phyloP scores from a whole-genome alignment of 2,888 invertebrate genomes.

The Plagiodera versicolora region DNA sequence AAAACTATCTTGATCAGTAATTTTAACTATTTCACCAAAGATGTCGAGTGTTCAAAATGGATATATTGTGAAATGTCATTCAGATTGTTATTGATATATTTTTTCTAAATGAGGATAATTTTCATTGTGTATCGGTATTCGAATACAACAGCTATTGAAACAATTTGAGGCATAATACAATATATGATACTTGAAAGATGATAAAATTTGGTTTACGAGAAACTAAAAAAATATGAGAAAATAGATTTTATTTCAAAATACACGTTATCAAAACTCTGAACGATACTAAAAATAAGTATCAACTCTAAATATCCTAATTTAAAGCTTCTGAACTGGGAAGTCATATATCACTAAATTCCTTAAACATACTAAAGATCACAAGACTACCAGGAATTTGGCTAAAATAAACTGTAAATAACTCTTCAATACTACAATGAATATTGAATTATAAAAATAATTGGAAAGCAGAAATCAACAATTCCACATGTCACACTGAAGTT shows the following conservation, averaged over 20 bases:
- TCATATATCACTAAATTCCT: background rate
- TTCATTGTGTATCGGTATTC: too few species aligned
- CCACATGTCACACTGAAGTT: conserved; percentile 49
- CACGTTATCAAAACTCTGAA: conserved; percentile 2
- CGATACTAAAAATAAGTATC: conserved; percentile 1
- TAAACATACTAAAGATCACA: conserved; percentile 4
- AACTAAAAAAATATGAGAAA: background rate
- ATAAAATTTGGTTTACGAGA: background rate
- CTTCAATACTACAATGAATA: conserved; percentile 12
- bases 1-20: too few species aligned
- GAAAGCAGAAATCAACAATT: background rate
- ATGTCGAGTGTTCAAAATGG: too few species aligned
- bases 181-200: too few species aligned
- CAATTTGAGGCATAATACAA: too few species aligned
- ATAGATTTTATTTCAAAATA: conserved; percentile 12
- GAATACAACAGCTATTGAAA: too few species aligned
- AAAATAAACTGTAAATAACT: conserved; percentile 14
- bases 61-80: too few species aligned
- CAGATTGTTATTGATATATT: too few species aligned
- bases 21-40: too few species aligned
- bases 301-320: background rate
- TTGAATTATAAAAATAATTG: conserved; percentile 2
- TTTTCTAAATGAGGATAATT: too few species aligned
- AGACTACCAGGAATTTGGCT: conserved; percentile 14
- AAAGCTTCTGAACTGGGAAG: conserved; percentile 1